Percentiles rank a stretch among this genome's conserved stretches.
Evolutionary conservation across 2,797 vertebrate species (phyloP).

Genomic region (Pagetopsis macropterus): DNA sequence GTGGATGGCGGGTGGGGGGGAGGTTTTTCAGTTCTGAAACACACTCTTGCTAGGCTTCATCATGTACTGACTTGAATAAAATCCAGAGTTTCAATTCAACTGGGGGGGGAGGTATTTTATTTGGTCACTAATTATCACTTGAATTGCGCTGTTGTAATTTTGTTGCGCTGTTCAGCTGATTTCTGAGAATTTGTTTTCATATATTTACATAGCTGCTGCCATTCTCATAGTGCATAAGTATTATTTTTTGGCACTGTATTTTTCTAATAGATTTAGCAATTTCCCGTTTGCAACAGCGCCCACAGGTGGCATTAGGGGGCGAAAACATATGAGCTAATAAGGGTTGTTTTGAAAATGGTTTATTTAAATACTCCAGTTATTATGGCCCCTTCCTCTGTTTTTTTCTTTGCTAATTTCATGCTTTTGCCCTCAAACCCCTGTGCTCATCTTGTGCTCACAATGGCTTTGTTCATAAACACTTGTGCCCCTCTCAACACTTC

Average conservation of each 20-base stretch:
- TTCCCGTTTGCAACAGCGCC: constrained; percentile 26
- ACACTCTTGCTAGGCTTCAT: constrained; percentile 60
- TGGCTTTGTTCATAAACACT: constrained; percentile 37
- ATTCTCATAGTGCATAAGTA: constrained; percentile 43
- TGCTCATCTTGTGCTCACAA: constrained; percentile 32
- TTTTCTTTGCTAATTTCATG: constrained; percentile 54
- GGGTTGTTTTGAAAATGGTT: constrained; percentile 26
- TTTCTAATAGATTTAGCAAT: constrained; percentile 8
- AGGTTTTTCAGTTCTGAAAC: constrained; percentile 40
- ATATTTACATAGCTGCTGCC: constrained; percentile 38
- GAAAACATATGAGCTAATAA: constrained; percentile 2
- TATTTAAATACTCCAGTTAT: constrained; percentile 33
- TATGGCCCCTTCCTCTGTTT: constrained; percentile 29
- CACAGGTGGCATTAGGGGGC: background rate
- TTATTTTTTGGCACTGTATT: constrained; percentile 26
- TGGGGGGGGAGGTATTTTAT: constrained; percentile 70
- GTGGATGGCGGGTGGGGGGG: constrained; percentile 26
- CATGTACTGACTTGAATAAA: constrained; percentile 83
- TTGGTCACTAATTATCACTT: constrained; percentile 60
- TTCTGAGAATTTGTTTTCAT: constrained; percentile 43
- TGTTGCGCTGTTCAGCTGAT: constrained; percentile 40
- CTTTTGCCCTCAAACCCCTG: constrained; percentile 36
- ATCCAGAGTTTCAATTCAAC: constrained; percentile 79
- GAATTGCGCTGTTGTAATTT: constrained; percentile 53
- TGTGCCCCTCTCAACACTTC: constrained; percentile 31